Conservation (phyloP, 1,140 invertebrate genomes). For the Bombus affinis region DNA sequence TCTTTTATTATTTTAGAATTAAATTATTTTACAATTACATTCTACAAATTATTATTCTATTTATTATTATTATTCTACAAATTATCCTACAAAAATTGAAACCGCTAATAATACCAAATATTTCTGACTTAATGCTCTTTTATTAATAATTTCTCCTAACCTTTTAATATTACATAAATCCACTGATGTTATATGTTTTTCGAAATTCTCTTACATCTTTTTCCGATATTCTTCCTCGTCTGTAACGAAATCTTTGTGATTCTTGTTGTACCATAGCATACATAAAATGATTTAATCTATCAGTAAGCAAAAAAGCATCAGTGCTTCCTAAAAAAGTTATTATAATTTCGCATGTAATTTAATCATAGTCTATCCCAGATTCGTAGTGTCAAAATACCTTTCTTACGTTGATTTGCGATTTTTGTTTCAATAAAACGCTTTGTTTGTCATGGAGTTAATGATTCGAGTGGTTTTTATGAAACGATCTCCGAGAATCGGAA, state of each 20-base stretch:
- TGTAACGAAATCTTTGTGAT: background rate
- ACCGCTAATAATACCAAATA: background rate
- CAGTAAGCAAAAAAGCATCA: too few relatives aligned
- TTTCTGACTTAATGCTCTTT: background rate
- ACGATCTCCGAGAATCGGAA: conserved; percentile 16
- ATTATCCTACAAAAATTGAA: background rate
- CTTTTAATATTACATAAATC: background rate
- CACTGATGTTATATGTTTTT: background rate
- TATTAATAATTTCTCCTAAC: background rate
- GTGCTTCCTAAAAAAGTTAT: too few relatives aligned
- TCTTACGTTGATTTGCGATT: background rate
- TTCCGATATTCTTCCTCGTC: background rate
- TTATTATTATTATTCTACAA: background rate
- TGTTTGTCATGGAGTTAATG: too few relatives aligned
- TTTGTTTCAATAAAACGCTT: background rate
- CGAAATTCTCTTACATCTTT: background rate
- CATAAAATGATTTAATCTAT: too few relatives aligned
- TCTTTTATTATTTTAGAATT: too few relatives aligned
- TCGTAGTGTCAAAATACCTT: background rate
- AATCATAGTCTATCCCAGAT: background rate
- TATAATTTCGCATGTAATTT: too few relatives aligned
- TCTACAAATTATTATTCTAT: background rate
- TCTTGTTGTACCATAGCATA: background rate
- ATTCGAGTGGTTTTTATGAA: conserved; percentile 4
- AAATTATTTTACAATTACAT: background rate